Percentiles rank a stretch among this genome's conserved stretches.
Evolutionary conservation across 2,797 vertebrate genomes (phyloP).

Genomic region (Chanos chanos): DNA sequence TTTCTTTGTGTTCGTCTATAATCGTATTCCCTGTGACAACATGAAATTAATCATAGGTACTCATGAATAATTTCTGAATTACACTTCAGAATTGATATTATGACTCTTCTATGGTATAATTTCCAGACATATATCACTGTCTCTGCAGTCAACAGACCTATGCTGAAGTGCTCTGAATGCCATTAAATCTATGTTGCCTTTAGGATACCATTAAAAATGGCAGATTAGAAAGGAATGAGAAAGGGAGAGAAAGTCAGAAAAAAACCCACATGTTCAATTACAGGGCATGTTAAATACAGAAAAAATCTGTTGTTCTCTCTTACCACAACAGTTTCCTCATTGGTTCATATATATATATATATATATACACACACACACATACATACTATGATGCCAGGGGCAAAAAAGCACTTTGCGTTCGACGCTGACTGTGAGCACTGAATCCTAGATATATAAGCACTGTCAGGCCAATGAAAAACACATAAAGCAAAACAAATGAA

Average conservation of each 20-base stretch:
- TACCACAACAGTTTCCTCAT: too few species aligned
- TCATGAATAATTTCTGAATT: neutral
- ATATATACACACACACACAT: too few species aligned
- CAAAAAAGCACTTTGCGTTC: too few species aligned
- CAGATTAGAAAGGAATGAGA: slow-evolving; percentile 8
- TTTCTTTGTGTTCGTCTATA: too few species aligned
- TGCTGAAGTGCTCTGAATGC: slow-evolving; percentile 13
- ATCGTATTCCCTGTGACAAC: neutral
- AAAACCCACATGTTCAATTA: slow-evolving; percentile 15
- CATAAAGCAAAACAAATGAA: slow-evolving; percentile 25
- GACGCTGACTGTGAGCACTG: too few species aligned
- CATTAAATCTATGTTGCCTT: slow-evolving; percentile 24
- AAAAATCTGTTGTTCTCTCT: slow-evolving; percentile 27
- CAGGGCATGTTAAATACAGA: slow-evolving; percentile 21
- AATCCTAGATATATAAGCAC: slow-evolving; percentile 21
- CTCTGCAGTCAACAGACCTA: slow-evolving; percentile 18
- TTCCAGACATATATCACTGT: neutral
- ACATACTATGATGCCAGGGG: too few species aligned
- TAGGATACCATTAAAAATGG: slow-evolving; percentile 11
- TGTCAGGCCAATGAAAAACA: slow-evolving; percentile 11
- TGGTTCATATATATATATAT: too few species aligned
- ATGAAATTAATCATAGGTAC: neutral
- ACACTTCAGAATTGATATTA: slow-evolving; percentile 1
- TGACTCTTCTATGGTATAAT: too few species aligned
- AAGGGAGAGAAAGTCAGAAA: neutral